Evolutionary conservation across 2,888 invertebrate genomes (phyloP), one percentile per base, ranked within the genome.

Genomic region (Seira sanloemensis): DNA sequence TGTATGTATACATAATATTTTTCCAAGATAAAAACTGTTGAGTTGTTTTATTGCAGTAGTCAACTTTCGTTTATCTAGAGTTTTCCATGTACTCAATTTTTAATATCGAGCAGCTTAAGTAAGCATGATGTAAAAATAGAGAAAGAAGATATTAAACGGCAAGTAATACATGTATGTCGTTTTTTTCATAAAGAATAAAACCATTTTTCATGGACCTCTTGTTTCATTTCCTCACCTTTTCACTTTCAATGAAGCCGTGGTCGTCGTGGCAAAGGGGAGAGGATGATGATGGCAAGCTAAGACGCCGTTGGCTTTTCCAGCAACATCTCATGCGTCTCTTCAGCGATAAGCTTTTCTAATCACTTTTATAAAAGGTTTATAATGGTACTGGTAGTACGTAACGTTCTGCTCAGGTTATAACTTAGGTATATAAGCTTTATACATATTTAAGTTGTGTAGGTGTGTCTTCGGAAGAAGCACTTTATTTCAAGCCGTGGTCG

Each of bases 151-250:
- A 37, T 7, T 37, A 37, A 37, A 37, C 5, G 37, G 12, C 12
- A 12, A 37, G 37, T 4, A 37, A 37, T 12, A 37, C 12, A 37
- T 12, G 12, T 12, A 37, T 12, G 37, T 37, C 37, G 12, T 65
- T 66, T 75, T 75, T 66, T 46, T 37, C 54, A 2, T 74, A 65
- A 18, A n/a, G 76, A n/a, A 54, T 24, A 37, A 71, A 27, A 69
- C 76, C n/a, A 76, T 68, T 76, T 65, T 76, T 76, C 78, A 69
- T 19, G 58, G 69, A 78, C 62, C 78, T 78, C 69, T 78, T 58
- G 69, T 71, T 78, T 71, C 69, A 68, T 69, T 69, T 78, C 78
- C 69, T 67, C 78, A 78, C 78, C 78, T 78, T 71, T 78, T 78
- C 78, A 69, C 69, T 58, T 69, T 37, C 71, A 27, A 78, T 78